Evolutionary conservation across 2,113 vertebrate species (phyloP).

Genomic region (Vidua chalybeata): DNA sequence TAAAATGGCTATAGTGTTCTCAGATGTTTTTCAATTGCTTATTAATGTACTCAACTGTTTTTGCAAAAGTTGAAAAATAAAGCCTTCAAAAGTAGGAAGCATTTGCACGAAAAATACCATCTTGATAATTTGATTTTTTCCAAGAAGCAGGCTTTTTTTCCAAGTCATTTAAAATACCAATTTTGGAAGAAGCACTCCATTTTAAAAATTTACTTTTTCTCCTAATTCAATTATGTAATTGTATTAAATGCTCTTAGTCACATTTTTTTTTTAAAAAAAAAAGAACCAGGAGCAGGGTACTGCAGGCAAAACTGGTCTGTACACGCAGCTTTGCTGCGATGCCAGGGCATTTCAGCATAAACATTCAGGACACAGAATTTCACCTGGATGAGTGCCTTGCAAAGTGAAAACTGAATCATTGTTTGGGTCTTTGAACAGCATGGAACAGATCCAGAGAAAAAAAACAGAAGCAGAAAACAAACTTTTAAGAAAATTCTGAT

Average conservation of each 20-base stretch:
- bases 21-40: neutral
- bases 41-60: neutral
- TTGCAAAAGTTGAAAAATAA: neutral
- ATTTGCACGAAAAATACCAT: neutral
- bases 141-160: neutral
- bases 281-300: neutral
- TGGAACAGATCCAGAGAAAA: neutral
- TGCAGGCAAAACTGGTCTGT: neutral
- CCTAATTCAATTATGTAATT: conserved; percentile 12
- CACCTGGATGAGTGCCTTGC: neutral
- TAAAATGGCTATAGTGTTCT: neutral
- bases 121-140: conserved; percentile 4
- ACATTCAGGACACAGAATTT: neutral
- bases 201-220: neutral
- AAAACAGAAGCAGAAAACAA: neutral
- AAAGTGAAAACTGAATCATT: neutral
- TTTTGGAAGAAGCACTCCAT: neutral
- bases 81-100: neutral
- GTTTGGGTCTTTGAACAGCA: neutral
- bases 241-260: conserved; percentile 2
- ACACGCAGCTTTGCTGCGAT: neutral
- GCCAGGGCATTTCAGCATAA: neutral
- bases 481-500: neutral
- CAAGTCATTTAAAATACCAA: neutral
- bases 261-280: neutral